These are phyloP conservation scores for Eulemur mongoz DNA, from an alignment of 2,797 vertebrate genomes.

Conservation along the genomic window DNA sequence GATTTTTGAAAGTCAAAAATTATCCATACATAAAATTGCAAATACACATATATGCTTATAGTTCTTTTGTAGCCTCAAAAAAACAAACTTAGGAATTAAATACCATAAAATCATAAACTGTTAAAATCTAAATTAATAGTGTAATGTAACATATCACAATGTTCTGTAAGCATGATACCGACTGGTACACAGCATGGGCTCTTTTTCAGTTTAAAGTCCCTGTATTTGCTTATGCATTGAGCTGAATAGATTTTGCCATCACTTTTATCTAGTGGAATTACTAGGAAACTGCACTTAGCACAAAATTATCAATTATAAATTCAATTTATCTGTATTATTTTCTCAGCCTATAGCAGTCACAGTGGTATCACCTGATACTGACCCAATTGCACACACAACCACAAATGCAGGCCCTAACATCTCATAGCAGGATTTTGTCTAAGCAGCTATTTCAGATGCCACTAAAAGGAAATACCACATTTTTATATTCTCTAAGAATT, in stretches of 20 bases:
- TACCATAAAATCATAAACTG: background rate
- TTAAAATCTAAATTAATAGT: background rate
- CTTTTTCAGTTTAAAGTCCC: background rate
- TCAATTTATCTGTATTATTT: slow-evolving; percentile 23
- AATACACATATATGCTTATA: background rate
- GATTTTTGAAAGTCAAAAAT: slow-evolving; percentile 7
- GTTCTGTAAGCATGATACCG: background rate
- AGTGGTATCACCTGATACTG: background rate
- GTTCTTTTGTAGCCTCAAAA: background rate
- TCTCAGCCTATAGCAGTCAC: background rate
- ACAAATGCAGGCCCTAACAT: background rate
- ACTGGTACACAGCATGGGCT: background rate
- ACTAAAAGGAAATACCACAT: background rate
- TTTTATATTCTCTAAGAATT: background rate
- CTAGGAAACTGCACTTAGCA: background rate
- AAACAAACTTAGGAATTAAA: background rate
- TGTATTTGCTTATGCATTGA: background rate
- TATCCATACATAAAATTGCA: background rate
- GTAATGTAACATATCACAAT: background rate
- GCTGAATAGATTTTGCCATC: background rate
- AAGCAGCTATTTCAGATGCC: background rate
- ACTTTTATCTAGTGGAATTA: background rate
- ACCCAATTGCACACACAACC: background rate
- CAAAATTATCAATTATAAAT: background rate
- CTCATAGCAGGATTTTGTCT: background rate